Evolutionary conservation across 2,113 vertebrate genomes (phyloP), one percentile per base, ranked within the genome.

Genomic region (Pungitius pungitius): DNA sequence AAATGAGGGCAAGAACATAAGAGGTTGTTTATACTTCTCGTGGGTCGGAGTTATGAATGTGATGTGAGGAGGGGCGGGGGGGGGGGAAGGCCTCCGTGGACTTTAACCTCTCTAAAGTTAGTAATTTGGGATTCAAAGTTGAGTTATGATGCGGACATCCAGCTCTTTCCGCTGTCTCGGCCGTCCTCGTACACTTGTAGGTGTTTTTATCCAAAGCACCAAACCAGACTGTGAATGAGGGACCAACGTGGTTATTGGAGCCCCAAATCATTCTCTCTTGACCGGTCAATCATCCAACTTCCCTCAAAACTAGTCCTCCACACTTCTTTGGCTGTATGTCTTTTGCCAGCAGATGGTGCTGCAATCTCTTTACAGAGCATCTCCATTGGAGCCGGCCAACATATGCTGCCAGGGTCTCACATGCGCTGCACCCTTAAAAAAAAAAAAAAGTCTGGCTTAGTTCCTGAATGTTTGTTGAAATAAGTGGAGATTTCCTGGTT

Each of bases 401-500:
- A 85, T 62, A 80, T 73, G 77, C 69, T 69, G 68, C 57, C 61
- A 54, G 20, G 22, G 65, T 78, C 85, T 74, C 68, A 77, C 22
- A 76, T 83, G 84, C 65, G 71, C 49, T 54, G n/a, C 65, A 59
- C 75, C 52, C 65, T 77, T 57, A 52, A 54, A 54, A 22, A 40
- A 43, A 43, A 15, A 43, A 93, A 77, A 58, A 92, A 91, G 84
- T 95, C 90, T 80, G 43, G 69, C 73, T 89, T 93, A 70, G 76
- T 93, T 95, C 89, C 90, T 94, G 92, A 91, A 95, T 94, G 94
- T 95, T 95, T 95, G 94, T 93, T 93, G 92, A 94, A 95, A 96
- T 96, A 96, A 97, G 93, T 93, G 93, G 94, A 95, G 94, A 95
- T 96, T 96, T 96, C 94, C 95, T 96, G 85, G 56, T 90, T 88